Percentiles rank a stretch among this genome's conserved stretches.
Evolutionary conservation across 2,888 invertebrate genomes (phyloP).

Genomic region (Pyrrhosoma nymphula): DNA sequence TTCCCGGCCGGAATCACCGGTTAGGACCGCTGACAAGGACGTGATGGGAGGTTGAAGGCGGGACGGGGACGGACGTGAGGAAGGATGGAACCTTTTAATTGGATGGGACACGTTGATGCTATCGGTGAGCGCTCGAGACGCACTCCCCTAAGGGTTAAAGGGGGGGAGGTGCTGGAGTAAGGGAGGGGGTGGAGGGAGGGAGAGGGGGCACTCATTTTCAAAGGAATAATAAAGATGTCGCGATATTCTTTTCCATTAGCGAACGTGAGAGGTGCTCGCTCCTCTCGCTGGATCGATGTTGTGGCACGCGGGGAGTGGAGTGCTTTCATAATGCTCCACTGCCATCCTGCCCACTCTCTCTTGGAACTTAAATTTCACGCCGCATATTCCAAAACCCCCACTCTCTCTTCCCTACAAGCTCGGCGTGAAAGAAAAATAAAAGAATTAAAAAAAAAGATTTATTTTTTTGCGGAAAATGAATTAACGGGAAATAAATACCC

Average conservation of each 20-base stretch:
- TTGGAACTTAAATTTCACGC: background rate
- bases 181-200: too few species aligned
- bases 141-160: background rate
- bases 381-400: background rate
- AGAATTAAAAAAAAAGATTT: background rate
- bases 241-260: conserved; percentile 22
- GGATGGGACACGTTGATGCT: background rate
- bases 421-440: background rate
- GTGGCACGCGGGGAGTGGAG: background rate
- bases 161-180: background rate
- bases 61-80: background rate
- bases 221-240: conserved; percentile 31
- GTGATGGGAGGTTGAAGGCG: background rate
- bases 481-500: background rate
- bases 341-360: background rate
- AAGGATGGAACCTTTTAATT: background rate
- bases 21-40: background rate
- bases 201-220: background rate
- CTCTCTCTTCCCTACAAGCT: background rate
- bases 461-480: background rate
- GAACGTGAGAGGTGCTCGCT: background rate
- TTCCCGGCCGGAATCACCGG: too few species aligned
- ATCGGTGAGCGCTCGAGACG: background rate
- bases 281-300: background rate
- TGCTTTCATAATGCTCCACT: background rate